phyloP scores from a whole-genome alignment of 2,113 vertebrate genomes.

The Crotalus tigris region DNA sequence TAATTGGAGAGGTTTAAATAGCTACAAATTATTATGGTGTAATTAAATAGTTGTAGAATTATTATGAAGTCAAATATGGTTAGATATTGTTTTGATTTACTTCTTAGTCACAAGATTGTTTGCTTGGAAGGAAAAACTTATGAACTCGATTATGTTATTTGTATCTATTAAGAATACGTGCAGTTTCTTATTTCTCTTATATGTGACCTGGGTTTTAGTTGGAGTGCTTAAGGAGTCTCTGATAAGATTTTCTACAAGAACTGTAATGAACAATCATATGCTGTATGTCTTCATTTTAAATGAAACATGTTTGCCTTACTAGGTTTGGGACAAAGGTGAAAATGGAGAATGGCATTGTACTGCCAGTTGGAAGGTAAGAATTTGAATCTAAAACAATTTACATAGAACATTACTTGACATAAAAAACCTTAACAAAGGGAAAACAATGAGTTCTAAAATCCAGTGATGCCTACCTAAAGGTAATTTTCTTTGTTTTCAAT shows the following conservation, averaged over 20 bases:
- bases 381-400: neutral
- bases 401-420: neutral
- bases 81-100: neutral
- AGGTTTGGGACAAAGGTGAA: conserved; percentile 99
- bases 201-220: neutral
- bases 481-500: neutral
- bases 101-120: neutral
- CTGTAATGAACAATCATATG: neutral
- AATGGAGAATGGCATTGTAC: conserved; percentile 96
- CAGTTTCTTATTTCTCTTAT: neutral
- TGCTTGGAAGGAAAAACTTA: neutral
- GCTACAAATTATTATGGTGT: neutral
- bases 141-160: neutral
- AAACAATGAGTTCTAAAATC: neutral
- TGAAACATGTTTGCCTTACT: conserved; percentile 26
- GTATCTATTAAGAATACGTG: neutral
- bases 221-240: neutral
- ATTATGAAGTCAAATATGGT: neutral
- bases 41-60: neutral
- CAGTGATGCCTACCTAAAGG: neutral
- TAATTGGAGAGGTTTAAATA: neutral
- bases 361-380: conserved; percentile 94
- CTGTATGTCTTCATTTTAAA: neutral
- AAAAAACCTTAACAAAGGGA: neutral
- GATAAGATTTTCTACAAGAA: neutral